phyloP scores from a whole-genome alignment of 2,113 vertebrate genomes.

The Pelecanus crispus region DNA sequence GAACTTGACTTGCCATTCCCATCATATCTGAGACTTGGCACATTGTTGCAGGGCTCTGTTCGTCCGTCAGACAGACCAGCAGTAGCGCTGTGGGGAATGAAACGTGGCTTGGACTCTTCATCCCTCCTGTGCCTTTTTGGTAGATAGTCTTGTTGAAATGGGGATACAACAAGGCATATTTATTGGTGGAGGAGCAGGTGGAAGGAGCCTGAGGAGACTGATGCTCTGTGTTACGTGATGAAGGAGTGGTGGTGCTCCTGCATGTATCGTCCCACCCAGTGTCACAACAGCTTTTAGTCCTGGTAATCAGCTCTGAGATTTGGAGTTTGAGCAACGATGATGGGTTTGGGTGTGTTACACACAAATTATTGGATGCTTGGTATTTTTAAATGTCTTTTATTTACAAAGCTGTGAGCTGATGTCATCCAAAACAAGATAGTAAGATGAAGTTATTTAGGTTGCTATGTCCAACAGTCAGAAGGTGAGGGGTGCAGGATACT shows the following conservation, averaged over 20 bases:
- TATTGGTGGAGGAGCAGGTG: not conserved
- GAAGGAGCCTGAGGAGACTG: not conserved
- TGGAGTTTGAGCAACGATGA: not conserved
- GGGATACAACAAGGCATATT: not conserved
- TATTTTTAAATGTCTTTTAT: not conserved
- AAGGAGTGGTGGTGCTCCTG: not conserved
- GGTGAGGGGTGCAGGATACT: not conserved
- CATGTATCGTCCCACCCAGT: not conserved
- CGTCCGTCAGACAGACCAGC: not conserved
- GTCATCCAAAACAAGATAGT: not conserved
- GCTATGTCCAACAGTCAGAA: not conserved
- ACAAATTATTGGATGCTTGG: not conserved
- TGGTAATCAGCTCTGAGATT: not conserved
- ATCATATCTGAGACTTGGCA: not conserved
- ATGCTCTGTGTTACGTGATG: not conserved
- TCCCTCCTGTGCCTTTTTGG: not conserved
- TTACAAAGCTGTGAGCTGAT: not conserved
- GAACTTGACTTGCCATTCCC: not conserved
- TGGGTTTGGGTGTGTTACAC: not conserved
- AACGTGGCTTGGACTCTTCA: not conserved
- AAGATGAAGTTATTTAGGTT: not conserved
- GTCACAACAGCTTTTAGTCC: not conserved
- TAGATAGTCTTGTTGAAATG: not conserved
- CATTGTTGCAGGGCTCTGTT: not conserved
- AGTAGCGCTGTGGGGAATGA: not conserved